A percentile compares a stretch with the other conserved stretches of the same genome.
These are phyloP conservation scores for Takifugu rubripes DNA, from an alignment of 2,797 vertebrate species.

Conservation along the genomic window DNA sequence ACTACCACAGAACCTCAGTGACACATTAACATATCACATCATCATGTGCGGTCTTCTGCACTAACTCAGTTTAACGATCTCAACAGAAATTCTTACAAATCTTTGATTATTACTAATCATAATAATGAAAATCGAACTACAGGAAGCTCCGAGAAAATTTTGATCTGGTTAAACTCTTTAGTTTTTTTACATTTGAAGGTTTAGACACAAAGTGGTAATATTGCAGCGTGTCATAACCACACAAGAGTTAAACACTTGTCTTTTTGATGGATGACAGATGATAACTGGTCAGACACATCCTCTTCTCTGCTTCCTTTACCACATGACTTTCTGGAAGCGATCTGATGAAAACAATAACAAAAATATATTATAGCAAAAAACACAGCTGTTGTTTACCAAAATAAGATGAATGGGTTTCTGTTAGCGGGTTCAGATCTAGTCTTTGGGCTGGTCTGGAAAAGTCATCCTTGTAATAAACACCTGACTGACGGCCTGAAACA, in stretches of 20 bases:
- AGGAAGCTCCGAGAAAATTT: not conserved
- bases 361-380: too few relatives aligned
- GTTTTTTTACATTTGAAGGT: too few relatives aligned
- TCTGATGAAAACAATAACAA: too few relatives aligned
- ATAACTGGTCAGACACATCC: too few relatives aligned
- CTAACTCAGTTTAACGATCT: conserved; percentile 13
- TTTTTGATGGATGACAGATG: too few relatives aligned
- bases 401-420: too few relatives aligned
- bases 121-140: not conserved
- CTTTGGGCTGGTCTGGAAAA: conserved; percentile 13
- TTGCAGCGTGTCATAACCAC: too few relatives aligned
- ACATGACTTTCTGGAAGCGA: too few relatives aligned
- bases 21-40: conserved; percentile 45
- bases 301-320: too few relatives aligned
- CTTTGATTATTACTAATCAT: not conserved
- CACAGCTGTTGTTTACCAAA: too few relatives aligned
- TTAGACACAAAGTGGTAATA: too few relatives aligned
- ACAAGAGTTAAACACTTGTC: too few relatives aligned
- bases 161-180: not conserved
- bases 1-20: conserved; percentile 66
- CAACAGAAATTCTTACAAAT: conserved; percentile 14
- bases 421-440: conserved; percentile 10
- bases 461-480: conserved; percentile 1
- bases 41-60: conserved; percentile 20
- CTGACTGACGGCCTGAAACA: conserved; percentile 17